Evolutionary conservation across 2,113 vertebrate species (phyloP).

Genomic region (Myotis brandtii): DNA sequence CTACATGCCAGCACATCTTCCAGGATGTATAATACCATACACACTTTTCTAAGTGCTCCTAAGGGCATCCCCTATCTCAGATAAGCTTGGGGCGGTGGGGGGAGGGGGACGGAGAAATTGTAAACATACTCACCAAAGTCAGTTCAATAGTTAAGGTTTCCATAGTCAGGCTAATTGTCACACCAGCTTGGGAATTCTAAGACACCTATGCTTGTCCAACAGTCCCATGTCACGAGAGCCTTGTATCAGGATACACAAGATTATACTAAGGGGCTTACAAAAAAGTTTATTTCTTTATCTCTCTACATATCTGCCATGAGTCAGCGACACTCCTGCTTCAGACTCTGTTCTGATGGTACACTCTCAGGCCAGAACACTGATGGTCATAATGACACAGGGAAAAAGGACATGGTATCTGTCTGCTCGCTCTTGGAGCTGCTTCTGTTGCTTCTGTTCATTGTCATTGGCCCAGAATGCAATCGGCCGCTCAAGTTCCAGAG

Average conservation of each 20-base stretch:
- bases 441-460: neutral
- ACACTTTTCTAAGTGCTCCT: neutral
- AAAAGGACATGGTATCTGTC: neutral
- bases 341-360: neutral
- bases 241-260: neutral
- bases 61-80: neutral
- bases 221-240: neutral
- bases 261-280: neutral
- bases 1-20: neutral
- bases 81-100: neutral
- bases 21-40: neutral
- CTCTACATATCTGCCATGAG: neutral
- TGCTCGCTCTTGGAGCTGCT: neutral
- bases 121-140: neutral
- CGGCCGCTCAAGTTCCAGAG: neutral
- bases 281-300: neutral
- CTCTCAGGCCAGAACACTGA: fast-evolving
- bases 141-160: neutral
- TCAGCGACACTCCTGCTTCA: neutral
- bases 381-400: fast-evolving
- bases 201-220: neutral
- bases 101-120: neutral
- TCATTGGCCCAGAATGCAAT: neutral
- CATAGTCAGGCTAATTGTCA: neutral
- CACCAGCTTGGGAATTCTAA: neutral